Evolutionary conservation across 2,888 invertebrate species (phyloP), one percentile per base, ranked within the genome.

Genomic region (Nymphalis c-album): DNA sequence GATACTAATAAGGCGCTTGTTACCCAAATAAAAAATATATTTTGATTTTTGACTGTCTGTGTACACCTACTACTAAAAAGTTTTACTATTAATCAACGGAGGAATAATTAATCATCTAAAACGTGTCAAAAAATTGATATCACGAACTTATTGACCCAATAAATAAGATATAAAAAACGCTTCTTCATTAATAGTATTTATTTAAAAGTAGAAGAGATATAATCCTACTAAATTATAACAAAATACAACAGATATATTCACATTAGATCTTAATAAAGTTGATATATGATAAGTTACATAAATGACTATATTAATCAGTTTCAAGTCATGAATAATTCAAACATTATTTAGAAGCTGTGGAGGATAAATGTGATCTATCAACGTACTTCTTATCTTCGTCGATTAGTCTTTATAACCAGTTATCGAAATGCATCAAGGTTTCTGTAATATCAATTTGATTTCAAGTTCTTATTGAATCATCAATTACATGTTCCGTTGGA

Each of bases 241-340:
- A 18, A 18, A 57, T 18, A n/a, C 18, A 18, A 18, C 35, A 18
- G 18, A 57, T 40, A 40, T 35, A 35, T 57, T 57, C 18, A 57
- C 10, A 57, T 35, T 57, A 40, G 18, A 40, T 17, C 35, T 57
- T 57, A 57, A 57, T 57, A 57, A 57, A 57, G 18, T 57, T 57
- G 40, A 57, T 26, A 57, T 57, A 57, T 40, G 35, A 57, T 57
- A 40, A 18, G 57, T 57, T 57, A 18, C 13, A 8, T 57, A 57
- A 40, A 57, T 18, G 57, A 18, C 40, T 57, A 17, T 57, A 57
- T 57, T 57, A 57, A 57, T 57, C 57, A 57, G 57, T 13, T 47
- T 58, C 47, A 51, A 58, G 50, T 59, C 55, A 68, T 68, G 60
- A 68, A 68, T 63, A 60, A 63, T 63, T 58, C 48, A 60, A 53